These are phyloP conservation scores for Cephus runcator DNA, from an alignment of 2,888 invertebrate genomes.

Conservation along the genomic window DNA sequence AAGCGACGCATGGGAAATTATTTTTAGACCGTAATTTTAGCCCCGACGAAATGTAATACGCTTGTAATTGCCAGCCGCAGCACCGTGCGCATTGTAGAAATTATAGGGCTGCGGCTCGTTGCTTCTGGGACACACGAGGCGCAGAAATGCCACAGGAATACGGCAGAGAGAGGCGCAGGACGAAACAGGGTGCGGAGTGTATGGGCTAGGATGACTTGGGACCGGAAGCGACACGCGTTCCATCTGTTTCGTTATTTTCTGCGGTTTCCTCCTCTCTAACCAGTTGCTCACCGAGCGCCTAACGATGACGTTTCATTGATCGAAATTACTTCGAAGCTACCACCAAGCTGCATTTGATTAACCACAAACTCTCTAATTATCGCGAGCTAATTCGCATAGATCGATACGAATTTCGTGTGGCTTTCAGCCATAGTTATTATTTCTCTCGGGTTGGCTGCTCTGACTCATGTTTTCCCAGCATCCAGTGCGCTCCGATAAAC, in stretches of 20 bases:
- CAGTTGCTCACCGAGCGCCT: background rate
- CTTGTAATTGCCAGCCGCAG: constrained; percentile 25
- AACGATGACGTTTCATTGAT: background rate
- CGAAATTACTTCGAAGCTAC: background rate
- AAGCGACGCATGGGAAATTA: constrained; percentile 18
- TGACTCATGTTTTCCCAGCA: background rate
- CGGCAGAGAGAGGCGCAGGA: background rate
- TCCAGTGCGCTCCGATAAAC: background rate
- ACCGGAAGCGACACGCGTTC: background rate
- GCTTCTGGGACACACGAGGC: background rate
- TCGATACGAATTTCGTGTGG: background rate
- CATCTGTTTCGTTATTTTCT: background rate
- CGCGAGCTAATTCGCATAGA: background rate
- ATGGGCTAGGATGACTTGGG: background rate
- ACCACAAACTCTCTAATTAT: background rate
- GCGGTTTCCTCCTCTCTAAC: background rate
- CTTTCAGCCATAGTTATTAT: background rate
- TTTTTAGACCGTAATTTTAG: constrained; percentile 28
- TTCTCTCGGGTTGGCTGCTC: background rate
- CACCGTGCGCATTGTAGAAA: constrained; percentile 12
- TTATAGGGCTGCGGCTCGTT: constrained; percentile 23
- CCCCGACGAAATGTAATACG: constrained; percentile 28
- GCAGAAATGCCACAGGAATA: background rate
- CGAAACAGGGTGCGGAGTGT: too few species aligned
- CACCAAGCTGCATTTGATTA: background rate